Evolutionary conservation across 2,797 vertebrate species (phyloP).

Genomic region (Enteromius afrohamiltoni): DNA sequence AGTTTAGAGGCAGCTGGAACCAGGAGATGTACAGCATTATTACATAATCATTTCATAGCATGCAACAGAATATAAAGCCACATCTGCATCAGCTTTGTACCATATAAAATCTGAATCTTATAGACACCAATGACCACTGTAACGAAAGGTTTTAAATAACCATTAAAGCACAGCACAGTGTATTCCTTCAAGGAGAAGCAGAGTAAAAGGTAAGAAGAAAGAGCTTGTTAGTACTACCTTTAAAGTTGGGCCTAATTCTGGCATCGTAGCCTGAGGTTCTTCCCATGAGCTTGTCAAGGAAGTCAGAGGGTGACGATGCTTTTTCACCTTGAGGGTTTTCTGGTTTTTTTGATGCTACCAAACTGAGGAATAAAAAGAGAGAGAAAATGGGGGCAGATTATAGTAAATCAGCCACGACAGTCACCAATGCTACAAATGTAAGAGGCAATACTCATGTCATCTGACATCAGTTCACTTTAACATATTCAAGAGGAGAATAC

Average conservation of each 20-base stretch:
- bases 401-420: conserved; percentile 33
- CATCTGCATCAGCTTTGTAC: conserved; percentile 11
- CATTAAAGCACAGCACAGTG: background rate
- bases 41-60: conserved; percentile 26
- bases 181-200: background rate
- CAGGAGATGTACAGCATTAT: background rate
- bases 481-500: background rate
- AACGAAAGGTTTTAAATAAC: background rate
- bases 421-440: conserved; percentile 40
- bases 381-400: conserved; percentile 7
- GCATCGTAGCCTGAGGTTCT: conserved; percentile 89
- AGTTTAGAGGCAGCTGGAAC: conserved; percentile 8
- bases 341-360: conserved; percentile 86
- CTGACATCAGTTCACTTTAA: conserved; percentile 46
- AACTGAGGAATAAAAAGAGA: conserved; percentile 67
- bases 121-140: background rate
- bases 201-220: background rate
- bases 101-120: background rate
- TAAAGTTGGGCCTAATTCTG: conserved; percentile 90
- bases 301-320: conserved; percentile 87
- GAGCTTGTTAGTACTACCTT: conserved; percentile 73
- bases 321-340: conserved; percentile 81
- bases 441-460: conserved; percentile 41
- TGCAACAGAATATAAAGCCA: background rate
- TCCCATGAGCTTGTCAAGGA: conserved; percentile 90